Conservation (phyloP, 2,888 invertebrate genomes). For the Drosophila mercatorum region DNA sequence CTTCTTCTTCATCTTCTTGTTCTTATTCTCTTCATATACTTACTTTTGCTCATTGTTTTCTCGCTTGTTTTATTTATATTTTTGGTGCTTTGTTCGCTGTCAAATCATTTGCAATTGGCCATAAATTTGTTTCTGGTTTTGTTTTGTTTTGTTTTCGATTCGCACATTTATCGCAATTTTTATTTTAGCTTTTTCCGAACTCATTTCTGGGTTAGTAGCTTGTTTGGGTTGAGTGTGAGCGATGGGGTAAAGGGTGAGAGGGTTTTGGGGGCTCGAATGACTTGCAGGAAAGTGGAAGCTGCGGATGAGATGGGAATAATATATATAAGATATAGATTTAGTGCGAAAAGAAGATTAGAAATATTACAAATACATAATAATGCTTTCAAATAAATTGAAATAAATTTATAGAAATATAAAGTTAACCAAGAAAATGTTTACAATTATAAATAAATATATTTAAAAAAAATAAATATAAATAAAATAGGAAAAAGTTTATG, state of each 20-base stretch:
- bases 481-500: too few relatives aligned
- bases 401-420: not conserved
- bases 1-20: too few relatives aligned
- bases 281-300: constrained; percentile 22
- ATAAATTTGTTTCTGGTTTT: constrained; percentile 40
- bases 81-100: constrained; percentile 43
- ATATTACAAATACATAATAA: too few relatives aligned
- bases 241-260: not conserved
- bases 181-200: constrained; percentile 6
- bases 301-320: too few relatives aligned
- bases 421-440: too few relatives aligned
- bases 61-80: constrained; percentile 5
- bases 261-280: constrained; percentile 15
- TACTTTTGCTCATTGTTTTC: constrained; percentile 30
- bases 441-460: too few relatives aligned
- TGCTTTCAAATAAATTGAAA: not conserved
- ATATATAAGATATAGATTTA: not conserved
- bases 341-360: too few relatives aligned
- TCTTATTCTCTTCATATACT: not conserved
- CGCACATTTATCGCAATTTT: constrained; percentile 14
- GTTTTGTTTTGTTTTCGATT: constrained; percentile 2
- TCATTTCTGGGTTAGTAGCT: constrained; percentile 42
- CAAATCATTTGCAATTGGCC: constrained; percentile 69
- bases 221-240: not conserved
- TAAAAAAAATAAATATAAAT: too few relatives aligned